Evolutionary conservation across 2,888 invertebrate species (phyloP), one percentile per base, ranked within the genome.

Genomic region (Unio pictorum): DNA sequence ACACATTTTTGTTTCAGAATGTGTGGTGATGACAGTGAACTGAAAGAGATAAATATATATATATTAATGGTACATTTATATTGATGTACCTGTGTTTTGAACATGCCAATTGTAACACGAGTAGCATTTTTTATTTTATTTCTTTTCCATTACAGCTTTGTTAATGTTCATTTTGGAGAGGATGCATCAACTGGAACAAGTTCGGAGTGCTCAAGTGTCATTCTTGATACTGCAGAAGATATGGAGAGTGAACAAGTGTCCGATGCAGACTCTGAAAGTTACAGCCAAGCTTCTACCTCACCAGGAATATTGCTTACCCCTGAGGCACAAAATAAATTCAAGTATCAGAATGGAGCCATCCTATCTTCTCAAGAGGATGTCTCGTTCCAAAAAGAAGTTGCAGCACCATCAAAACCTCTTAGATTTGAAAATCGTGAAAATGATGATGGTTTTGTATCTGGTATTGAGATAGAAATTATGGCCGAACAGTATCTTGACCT

Each of bases 381-480:
- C 15, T 23, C 5, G 4, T 64, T 20, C 60, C 26, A 34, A 30
- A 55, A 20, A 67, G 60, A 26, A 58, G 56, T 23, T 62, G 61
- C 20, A 68, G 54, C 30, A 18, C 26, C 63, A 17, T 54, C 55
- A 6, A 68, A 68, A 68, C 6, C 55, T 59, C 68, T 66, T 5
- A 68, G 57, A 26, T 45, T 45, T 45, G 45, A 45, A 45, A 45
- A 45, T 45, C 45, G 45, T 45, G 73, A 76, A 23, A 73, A 68
- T 71, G 76, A 76, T 64, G 76, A 76, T 67, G 76, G 74, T 6
- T 76, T 76, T 59, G 72, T 72, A 59, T 76, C 76, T 0, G 74
- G 72, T n/a, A 68, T 76, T 60, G 76, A 76, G 56, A 15, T 73
- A 0, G 73, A 72, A 45, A 45, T 45, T 45, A 45, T 45, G 45